phyloP scores from a whole-genome alignment of 2,888 invertebrate genomes.

The Lochmaea crataegi region DNA sequence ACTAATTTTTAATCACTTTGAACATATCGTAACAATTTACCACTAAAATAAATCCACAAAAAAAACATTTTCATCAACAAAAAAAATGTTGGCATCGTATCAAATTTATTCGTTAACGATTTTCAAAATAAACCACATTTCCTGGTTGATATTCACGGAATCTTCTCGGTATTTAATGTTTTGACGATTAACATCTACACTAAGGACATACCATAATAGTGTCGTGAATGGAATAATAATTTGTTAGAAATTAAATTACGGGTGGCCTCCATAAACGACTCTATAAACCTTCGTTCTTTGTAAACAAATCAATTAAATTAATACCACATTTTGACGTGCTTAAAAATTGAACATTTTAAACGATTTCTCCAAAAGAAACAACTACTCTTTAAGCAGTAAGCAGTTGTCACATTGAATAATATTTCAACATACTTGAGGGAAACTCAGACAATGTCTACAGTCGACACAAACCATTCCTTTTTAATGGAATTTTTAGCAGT shows the following conservation, averaged over 20 bases:
- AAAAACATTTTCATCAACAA: neutral
- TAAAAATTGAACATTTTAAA: no score
- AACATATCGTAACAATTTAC: neutral
- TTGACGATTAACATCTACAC: neutral
- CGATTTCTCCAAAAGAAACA: no score
- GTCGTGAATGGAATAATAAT: neutral
- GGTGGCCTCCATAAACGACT: slow-evolving; percentile 4
- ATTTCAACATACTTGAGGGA: no score
- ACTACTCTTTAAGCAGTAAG: no score
- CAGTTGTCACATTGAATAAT: no score
- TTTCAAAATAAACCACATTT: neutral
- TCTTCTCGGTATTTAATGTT: neutral
- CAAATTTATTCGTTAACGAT: neutral
- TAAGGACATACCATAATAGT: neutral
- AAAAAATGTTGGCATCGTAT: slow-evolving; percentile 1
- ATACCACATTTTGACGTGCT: neutral
- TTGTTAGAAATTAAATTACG: neutral
- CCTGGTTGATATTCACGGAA: neutral
- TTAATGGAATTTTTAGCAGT: no score
- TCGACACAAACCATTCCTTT: no score
- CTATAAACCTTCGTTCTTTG: neutral
- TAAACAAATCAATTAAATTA: slow-evolving; percentile 1
- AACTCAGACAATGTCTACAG: no score
- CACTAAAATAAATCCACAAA: neutral
- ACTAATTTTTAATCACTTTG: no score